Evolutionary conservation across 2,888 invertebrate genomes (phyloP).

Genomic region (Mythimna ferrago): DNA sequence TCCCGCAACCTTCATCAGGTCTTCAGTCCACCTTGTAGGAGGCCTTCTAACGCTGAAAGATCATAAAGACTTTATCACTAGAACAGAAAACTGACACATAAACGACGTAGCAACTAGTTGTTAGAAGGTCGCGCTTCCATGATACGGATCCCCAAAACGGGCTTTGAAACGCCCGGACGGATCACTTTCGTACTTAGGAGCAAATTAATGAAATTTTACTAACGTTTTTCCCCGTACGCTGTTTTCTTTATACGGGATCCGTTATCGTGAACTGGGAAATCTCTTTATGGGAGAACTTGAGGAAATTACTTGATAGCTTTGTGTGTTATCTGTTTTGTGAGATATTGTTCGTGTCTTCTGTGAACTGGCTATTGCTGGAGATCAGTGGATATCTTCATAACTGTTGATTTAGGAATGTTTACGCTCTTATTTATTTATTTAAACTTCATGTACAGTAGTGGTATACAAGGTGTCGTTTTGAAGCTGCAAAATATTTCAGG

Average conservation of each 20-base stretch:
- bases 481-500: too few species aligned
- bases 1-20: too few species aligned
- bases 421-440: too few species aligned
- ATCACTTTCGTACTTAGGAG: conserved; percentile 66
- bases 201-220: conserved; percentile 76
- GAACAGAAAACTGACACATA: too few species aligned
- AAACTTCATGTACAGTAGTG: too few species aligned
- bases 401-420: not conserved
- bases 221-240: conserved; percentile 61
- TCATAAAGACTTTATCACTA: too few species aligned
- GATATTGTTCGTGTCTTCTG: conserved; percentile 17
- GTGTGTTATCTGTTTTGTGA: conserved; percentile 36
- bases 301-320: conserved; percentile 48
- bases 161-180: conserved; percentile 50
- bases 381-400: too few species aligned
- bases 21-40: too few species aligned
- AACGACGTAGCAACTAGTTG: not conserved
- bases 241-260: conserved; percentile 32
- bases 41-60: too few species aligned
- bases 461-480: too few species aligned
- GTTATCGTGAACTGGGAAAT: conserved; percentile 48
- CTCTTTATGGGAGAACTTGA: conserved; percentile 43
- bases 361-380: conserved; percentile 17
- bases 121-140: not conserved
- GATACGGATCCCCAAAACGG: conserved; percentile 27